phyloP scores from a whole-genome alignment of 2,797 vertebrate species.

The Phrynocephalus guinanensis region DNA sequence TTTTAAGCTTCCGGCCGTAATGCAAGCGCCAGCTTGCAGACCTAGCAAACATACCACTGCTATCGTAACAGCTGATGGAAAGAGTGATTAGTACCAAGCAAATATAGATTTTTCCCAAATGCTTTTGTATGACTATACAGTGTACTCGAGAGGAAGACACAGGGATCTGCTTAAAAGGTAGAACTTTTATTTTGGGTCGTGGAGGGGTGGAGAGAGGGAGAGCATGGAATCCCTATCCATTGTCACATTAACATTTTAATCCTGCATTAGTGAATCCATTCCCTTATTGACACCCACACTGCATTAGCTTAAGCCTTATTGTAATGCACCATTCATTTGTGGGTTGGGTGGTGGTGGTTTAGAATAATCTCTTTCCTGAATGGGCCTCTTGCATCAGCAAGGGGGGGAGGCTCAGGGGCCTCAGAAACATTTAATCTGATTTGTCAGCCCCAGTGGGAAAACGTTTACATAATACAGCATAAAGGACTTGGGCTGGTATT shows the following conservation, averaged over 20 bases:
- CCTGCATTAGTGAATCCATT: background rate
- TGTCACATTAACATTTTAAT: constrained; percentile 30
- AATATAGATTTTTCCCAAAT: background rate
- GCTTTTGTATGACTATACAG: background rate
- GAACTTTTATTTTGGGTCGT: background rate
- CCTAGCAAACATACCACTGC: too few relatives aligned
- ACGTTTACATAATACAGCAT: constrained; percentile 50
- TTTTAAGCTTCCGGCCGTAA: background rate
- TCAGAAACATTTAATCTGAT: constrained; percentile 59
- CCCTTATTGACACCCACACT: constrained; percentile 18
- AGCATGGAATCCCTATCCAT: background rate
- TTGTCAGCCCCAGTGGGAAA: constrained; percentile 42
- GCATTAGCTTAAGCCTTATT: constrained; percentile 36
- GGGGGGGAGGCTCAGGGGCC: too few relatives aligned
- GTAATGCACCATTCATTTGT: constrained; percentile 9
- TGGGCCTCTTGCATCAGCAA: too few relatives aligned
- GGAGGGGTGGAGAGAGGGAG: background rate
- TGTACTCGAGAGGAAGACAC: too few relatives aligned
- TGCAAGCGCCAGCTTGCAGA: background rate
- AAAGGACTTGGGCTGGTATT: constrained; percentile 36
- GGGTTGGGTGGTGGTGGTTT: background rate
- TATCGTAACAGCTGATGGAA: background rate
- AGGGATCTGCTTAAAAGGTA: background rate
- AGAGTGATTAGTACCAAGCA: background rate
- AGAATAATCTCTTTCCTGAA: constrained; percentile 26